phyloP scores from a whole-genome alignment of 2,113 vertebrate genomes.

The Opisthocomus hoazin region DNA sequence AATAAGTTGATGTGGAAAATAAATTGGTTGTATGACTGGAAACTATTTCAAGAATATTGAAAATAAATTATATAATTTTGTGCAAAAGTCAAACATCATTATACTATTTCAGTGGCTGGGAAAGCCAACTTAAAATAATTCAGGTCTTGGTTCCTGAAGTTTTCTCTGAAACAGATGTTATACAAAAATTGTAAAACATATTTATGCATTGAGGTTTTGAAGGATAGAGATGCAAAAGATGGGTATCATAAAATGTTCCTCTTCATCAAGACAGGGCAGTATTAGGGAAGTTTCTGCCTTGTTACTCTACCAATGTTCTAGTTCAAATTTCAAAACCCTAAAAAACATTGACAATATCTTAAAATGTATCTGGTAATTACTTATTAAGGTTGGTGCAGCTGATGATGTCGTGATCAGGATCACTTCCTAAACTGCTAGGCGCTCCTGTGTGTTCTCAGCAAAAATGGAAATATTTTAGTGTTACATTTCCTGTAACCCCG shows the following conservation, averaged over 20 bases:
- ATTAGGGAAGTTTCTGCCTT: neutral
- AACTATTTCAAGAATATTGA: neutral
- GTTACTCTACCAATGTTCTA: neutral
- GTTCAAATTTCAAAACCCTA: neutral
- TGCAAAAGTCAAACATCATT: neutral
- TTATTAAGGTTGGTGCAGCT: neutral
- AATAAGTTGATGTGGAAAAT: neutral
- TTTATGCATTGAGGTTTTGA: neutral
- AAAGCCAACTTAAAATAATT: neutral
- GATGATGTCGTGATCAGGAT: neutral
- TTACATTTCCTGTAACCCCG: neutral
- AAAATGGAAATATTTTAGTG: neutral
- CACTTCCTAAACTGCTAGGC: neutral
- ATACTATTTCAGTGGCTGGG: neutral
- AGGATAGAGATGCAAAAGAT: neutral
- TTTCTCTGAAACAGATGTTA: neutral
- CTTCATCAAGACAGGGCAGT: neutral
- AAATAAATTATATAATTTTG: neutral
- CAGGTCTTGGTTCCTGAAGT: neutral
- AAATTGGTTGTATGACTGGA: neutral
- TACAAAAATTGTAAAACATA: neutral
- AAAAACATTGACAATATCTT: neutral
- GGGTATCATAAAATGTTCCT: neutral
- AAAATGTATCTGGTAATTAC: neutral
- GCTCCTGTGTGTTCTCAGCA: neutral